Base-by-base conservation (phyloP, 2,888 invertebrate genomes). In the Sinodicranocentrus sp. region DNA sequence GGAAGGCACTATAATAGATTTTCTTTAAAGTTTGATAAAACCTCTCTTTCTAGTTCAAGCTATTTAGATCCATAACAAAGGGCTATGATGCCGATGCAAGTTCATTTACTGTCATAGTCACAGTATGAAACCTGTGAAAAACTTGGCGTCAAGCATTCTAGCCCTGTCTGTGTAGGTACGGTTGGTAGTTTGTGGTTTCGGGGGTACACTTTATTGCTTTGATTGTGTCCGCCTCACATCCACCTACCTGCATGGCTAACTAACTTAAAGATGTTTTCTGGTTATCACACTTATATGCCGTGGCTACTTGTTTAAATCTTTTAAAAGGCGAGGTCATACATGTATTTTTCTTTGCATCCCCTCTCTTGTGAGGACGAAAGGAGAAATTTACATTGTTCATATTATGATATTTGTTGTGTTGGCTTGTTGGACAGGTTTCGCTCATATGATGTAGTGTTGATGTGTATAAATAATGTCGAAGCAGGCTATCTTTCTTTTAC, bases 91-190 rank as follows among this genome's bases (percentile, higher is more conserved):
- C 67, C 80, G 65, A 73, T 73, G 28, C 57, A 67, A 59, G 73
- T 80, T 80, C 72, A 65, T 43, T 73, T 73, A 52, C 80, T 80
- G 80, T 80, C 79, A 80, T 25, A 54, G 71, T 72, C 15, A n/a
- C 61, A 39, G 57, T 73, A 33, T 67, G 59, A 73, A 73, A 26
- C 57, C 39, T 25, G 21, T 26, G 77, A 82, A 70, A 25, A 77
- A 28, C 63, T 68, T 82, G 88, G 88, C 88, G 88, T 85, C 88
- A 88, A 87, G 87, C 88, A 76, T 86, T 87, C 87, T 88, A 83
- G 79, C 71, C 25, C 13, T 57, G 70, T 63, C 71, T 39, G 28
- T 28, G 26, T 65, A 21, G 65, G 43, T 26, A 65, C 21, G 33
- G 61, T 61, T 23, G 44, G 65, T 17, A 43, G 65, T 43, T 44